Evolutionary conservation across 2,888 invertebrate species (phyloP).

Genomic region (Heliconius aoede): DNA sequence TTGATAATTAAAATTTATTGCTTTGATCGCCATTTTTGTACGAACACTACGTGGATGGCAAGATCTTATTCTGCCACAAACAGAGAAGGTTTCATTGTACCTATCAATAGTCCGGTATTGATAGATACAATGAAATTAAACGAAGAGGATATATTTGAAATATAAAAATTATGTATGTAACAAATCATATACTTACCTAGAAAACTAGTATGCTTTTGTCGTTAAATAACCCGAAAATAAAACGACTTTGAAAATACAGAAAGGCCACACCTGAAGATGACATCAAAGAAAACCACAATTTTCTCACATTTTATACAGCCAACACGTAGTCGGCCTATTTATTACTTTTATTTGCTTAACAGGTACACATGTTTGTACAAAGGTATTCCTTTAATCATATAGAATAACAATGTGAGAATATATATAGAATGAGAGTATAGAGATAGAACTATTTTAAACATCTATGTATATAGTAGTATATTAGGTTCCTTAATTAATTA

Average conservation of each 20-base stretch:
- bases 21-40: too few species aligned
- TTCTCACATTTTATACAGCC: background rate
- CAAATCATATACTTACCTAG: too few species aligned
- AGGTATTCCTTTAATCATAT: background rate
- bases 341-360: conserved; percentile 11
- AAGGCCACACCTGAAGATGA: background rate
- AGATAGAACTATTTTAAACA: background rate
- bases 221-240: conserved; percentile 4
- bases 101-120: too few species aligned
- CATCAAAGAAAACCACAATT: conserved; percentile 2
- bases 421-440: too few species aligned
- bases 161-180: too few species aligned
- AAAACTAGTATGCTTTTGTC: background rate
- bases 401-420: background rate
- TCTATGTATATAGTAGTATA: background rate
- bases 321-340: background rate
- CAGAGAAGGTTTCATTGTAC: too few species aligned
- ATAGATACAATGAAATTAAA: too few species aligned
- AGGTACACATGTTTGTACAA: background rate
- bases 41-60: too few species aligned
- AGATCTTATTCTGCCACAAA: too few species aligned
- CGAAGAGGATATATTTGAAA: too few species aligned
- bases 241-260: background rate
- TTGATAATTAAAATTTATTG: too few species aligned
- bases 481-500: background rate